Percentiles rank a stretch among this genome's conserved stretches.
phyloP scores from a whole-genome alignment of 1,140 invertebrate genomes.

The Pseudomyrmex sp. region DNA sequence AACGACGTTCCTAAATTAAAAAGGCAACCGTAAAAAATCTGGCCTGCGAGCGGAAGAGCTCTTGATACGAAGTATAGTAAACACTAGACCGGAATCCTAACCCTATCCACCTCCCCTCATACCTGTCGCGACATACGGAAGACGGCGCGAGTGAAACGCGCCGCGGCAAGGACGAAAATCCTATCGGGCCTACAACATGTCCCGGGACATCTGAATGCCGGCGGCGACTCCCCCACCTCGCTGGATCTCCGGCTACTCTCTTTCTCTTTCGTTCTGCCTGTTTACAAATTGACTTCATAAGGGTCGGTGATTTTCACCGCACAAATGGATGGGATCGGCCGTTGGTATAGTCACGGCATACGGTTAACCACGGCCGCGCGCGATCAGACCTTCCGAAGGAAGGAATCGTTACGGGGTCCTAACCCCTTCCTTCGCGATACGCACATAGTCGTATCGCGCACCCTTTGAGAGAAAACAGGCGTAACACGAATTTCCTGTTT shows the following conservation, averaged over 20 bases:
- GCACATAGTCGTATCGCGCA: neutral
- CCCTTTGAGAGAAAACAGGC: neutral
- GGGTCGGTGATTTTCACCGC: slow-evolving; percentile 63
- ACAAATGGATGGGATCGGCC: slow-evolving; percentile 3
- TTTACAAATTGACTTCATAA: slow-evolving; percentile 65
- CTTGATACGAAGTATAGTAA: slow-evolving; percentile 25
- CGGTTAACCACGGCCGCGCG: slow-evolving; percentile 22
- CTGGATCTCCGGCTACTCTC: neutral
- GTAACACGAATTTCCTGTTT: slow-evolving; percentile 31
- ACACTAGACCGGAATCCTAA: slow-evolving; percentile 36
- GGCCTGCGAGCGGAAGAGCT: neutral
- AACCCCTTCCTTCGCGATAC: slow-evolving; percentile 12
- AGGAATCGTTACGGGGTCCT: slow-evolving; percentile 18
- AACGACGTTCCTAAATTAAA: slow-evolving; percentile 33
- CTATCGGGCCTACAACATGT: slow-evolving; percentile 60
- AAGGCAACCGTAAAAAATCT: slow-evolving; percentile 58
- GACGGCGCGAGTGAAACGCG: slow-evolving; percentile 46
- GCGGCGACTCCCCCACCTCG: neutral
- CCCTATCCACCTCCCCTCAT: slow-evolving; percentile 45
- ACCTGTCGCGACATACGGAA: slow-evolving; percentile 69
- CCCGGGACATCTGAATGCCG: slow-evolving; percentile 52
- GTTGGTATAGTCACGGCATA: slow-evolving; percentile 47
- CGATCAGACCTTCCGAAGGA: neutral
- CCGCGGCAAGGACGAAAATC: slow-evolving; percentile 35
- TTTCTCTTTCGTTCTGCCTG: slow-evolving; percentile 47